Base-by-base conservation (phyloP, 2,113 vertebrate genomes). In the Sorex araneus region DNA sequence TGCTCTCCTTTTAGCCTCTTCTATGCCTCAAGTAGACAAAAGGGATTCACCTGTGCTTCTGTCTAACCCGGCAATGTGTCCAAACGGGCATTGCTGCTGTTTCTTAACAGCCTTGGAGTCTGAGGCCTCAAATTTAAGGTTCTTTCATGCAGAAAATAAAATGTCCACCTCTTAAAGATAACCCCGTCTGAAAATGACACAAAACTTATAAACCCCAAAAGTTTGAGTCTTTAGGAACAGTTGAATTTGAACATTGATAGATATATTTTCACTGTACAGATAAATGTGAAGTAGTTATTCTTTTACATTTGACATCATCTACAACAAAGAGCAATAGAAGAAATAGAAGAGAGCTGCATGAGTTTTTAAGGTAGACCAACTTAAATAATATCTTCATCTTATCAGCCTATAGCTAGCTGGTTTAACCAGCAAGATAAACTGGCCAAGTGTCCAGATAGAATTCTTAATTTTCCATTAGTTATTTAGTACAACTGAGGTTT, bases 381-480 rank as follows among this genome's bases (percentile, higher is more conserved):
- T 89, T 30, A 25, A 83, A 21, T 4, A 75, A 45, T 1, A 1
- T 66, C 63, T 75, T 73, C 4, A n/a, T 69, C 80, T 73, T 81
- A 15, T 10, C 27, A 74, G 57, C 28, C 60, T 77, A 4, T 30
- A 74, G n/a, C 10, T 30, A 70, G 43, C 10, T 40, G 40, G 43
- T 32, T 74, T 79, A 78, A 73, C 15, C 16, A 70, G 13, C 27
- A 90, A 67, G 28, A 95, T 71, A 45, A 47, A 18, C 66, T 63
- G 12, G 36, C 74, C 16, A 63, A 74, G 7, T 71, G 30, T 60
- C 50, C 40, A 86, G 45, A 78, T 71, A 40, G 76, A 85, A 40
- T 77, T 28, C 69, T 69, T 76, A 63, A 74, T 73, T 95, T 86
- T 70, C 45, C 71, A 67, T 74, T 54, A 87, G 54, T 34, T 89